These are phyloP conservation scores for Syritta pipiens DNA, from an alignment of 2,888 invertebrate genomes.

Conservation along the genomic window DNA sequence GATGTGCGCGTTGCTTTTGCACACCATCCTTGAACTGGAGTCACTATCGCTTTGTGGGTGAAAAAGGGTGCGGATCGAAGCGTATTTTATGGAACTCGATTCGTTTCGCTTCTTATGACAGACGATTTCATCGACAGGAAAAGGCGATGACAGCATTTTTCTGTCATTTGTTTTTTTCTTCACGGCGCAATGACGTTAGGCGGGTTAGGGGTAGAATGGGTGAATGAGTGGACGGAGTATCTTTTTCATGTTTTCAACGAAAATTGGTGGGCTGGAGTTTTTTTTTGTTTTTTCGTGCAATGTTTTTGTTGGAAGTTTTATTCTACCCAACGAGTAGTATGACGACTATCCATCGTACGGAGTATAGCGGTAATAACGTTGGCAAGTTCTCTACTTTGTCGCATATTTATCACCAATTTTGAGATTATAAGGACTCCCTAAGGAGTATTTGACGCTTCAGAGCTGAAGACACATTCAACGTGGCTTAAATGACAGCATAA, in stretches of 20 bases:
- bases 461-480: slow-evolving; percentile 31
- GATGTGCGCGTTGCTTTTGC: neutral
- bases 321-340: slow-evolving; percentile 37
- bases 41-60: neutral
- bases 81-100: slow-evolving; percentile 61
- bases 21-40: slow-evolving; percentile 10
- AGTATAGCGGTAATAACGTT: slow-evolving; percentile 49
- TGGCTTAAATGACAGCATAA: slow-evolving; percentile 29
- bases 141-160: slow-evolving; percentile 67
- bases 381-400: slow-evolving; percentile 60
- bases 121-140: slow-evolving; percentile 67
- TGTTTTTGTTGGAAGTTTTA: slow-evolving; percentile 51
- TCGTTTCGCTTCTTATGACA: slow-evolving; percentile 63
- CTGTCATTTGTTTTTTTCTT: slow-evolving; percentile 40
- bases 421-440: slow-evolving; percentile 58
- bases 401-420: slow-evolving; percentile 67
- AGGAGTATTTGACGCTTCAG: slow-evolving; percentile 34
- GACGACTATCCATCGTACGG: neutral
- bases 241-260: slow-evolving; percentile 26
- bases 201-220: neutral
- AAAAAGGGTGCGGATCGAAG: slow-evolving; percentile 63
- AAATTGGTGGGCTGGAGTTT: slow-evolving; percentile 12
- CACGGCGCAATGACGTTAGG: neutral
- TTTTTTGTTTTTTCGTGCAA: slow-evolving; percentile 5
- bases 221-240: slow-evolving; percentile 9